These are phyloP conservation scores for Watsonalla cultraria DNA, from an alignment of 2,888 invertebrate species.

Conservation along the genomic window DNA sequence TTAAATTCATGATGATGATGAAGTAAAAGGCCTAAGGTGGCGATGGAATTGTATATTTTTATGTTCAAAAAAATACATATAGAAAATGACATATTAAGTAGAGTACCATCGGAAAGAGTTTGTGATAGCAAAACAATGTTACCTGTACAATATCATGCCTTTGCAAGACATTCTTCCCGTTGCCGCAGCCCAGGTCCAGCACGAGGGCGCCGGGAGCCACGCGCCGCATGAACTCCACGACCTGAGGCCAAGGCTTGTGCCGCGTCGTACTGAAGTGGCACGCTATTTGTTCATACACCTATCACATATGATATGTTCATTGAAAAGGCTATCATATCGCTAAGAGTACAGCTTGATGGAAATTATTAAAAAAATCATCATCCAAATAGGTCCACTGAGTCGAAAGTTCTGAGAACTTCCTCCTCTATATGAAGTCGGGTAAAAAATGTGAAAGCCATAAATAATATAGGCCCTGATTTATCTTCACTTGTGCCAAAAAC, in stretches of 20 bases:
- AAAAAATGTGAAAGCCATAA: no score
- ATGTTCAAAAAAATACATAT: no score
- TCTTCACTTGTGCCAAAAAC: no score
- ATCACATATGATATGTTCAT: not conserved
- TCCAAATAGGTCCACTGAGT: no score
- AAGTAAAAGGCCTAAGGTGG: no score
- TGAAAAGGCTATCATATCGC: no score
- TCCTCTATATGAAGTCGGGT: not conserved
- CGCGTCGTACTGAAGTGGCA: conserved; percentile 96
- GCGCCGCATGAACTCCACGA: conserved; percentile 85
- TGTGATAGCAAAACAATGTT: not conserved
- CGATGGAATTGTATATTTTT: no score
- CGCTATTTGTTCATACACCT: conserved; percentile 97
- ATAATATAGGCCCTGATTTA: no score
- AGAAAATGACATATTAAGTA: no score
- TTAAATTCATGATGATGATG: no score
- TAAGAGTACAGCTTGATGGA: no score
- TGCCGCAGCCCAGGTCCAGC: conserved; percentile 97
- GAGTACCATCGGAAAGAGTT: not conserved
- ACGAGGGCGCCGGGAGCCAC: conserved; percentile 84
- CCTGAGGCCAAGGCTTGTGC: conserved; percentile 96
- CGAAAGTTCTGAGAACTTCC: not conserved
- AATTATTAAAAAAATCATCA: not conserved
- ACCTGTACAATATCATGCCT: conserved; percentile 81
- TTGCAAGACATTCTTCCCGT: conserved; percentile 94